Percentiles rank a stretch among this genome's conserved stretches.
Conservation (phyloP, 2,888 invertebrate genomes). For the Electrophaes corylata region DNA sequence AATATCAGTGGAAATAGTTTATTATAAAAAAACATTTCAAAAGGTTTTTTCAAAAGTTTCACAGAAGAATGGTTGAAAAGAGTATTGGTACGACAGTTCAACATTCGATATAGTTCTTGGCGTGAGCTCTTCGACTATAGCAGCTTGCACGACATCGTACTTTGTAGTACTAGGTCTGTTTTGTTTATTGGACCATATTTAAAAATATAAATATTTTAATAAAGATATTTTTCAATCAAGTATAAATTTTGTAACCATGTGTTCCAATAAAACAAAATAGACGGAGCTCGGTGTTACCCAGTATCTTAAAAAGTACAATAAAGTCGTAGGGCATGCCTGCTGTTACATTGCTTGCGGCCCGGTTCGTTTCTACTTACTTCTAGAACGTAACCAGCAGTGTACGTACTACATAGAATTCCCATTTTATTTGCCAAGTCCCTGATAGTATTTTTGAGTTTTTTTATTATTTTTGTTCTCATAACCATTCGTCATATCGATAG, state of each 20-base stretch:
- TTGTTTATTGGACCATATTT: slow-evolving; percentile 42
- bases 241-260: slow-evolving; percentile 5
- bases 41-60: too few species aligned
- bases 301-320: slow-evolving; percentile 24
- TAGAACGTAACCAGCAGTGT: slow-evolving; percentile 48
- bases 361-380: slow-evolving; percentile 35
- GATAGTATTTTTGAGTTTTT: slow-evolving; percentile 24
- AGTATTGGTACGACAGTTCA: slow-evolving; percentile 27
- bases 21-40: too few species aligned
- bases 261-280: slow-evolving; percentile 48
- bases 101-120: slow-evolving; percentile 41
- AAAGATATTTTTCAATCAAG: background rate
- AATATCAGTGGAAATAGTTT: too few species aligned
- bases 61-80: background rate
- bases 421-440: slow-evolving; percentile 46
- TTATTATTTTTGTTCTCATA: slow-evolving; percentile 32
- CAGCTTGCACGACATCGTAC: slow-evolving; percentile 47
- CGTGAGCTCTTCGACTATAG: slow-evolving; percentile 54
- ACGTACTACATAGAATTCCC: slow-evolving; percentile 47
- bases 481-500: slow-evolving; percentile 29
- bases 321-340: slow-evolving; percentile 48
- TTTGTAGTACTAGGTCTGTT: slow-evolving; percentile 29
- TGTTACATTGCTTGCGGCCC: slow-evolving; percentile 57
- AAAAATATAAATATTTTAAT: background rate
- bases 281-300: slow-evolving; percentile 35